phyloP scores from a whole-genome alignment of 1,140 invertebrate genomes.

The Rhysida immarginata region DNA sequence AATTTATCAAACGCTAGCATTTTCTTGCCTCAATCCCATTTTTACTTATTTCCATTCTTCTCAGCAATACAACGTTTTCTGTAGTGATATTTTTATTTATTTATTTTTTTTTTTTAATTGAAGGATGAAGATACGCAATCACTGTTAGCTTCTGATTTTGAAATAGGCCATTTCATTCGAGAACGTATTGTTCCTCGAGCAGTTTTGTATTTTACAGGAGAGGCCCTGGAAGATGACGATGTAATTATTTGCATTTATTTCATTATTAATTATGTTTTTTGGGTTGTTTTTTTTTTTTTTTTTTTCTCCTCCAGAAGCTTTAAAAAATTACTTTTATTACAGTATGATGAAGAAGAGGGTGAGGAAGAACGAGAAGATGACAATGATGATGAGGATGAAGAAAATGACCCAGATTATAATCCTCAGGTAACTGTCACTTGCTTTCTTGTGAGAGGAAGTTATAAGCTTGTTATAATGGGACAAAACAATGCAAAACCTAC shows the following conservation, averaged over 20 bases:
- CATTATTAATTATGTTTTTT: not conserved
- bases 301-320: too few relatives aligned
- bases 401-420: not conserved
- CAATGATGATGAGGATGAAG: not conserved
- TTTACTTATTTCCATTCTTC: too few relatives aligned
- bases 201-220: slow-evolving; percentile 80
- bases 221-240: slow-evolving; percentile 9
- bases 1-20: too few relatives aligned
- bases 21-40: too few relatives aligned
- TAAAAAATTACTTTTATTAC: not conserved
- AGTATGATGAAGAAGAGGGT: not conserved
- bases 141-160: slow-evolving; percentile 79
- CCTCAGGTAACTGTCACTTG: not conserved
- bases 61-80: too few relatives aligned
- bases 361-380: not conserved
- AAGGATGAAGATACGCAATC: slow-evolving; percentile 54
- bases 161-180: slow-evolving; percentile 94
- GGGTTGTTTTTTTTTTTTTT: too few relatives aligned
- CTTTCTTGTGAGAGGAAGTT: not conserved
- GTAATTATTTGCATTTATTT: not conserved
- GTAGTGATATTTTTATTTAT: not conserved
- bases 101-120: not conserved
- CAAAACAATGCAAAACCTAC: not conserved
- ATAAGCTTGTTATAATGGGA: not conserved
- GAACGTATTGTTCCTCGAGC: slow-evolving; percentile 83